Evolutionary conservation across 92 coral and sea anemone genomes (phyloP).

Genomic region (Palythoa grandiflora): DNA sequence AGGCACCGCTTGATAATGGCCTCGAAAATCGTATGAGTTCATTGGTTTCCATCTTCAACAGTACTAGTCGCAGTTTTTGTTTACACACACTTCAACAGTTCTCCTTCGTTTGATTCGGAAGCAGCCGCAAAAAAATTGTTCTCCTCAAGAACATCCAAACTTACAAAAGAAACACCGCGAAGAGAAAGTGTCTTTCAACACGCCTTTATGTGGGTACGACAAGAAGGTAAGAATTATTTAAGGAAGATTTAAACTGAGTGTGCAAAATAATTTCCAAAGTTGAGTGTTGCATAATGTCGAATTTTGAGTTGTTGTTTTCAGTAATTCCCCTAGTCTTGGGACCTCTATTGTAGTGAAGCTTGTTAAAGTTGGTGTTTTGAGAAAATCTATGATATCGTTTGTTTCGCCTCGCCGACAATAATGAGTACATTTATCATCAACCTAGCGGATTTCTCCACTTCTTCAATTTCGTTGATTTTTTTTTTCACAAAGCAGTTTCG

Average conservation of each 20-base stretch:
- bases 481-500: background rate
- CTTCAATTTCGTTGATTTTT: background rate
- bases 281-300: background rate
- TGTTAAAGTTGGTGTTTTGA: background rate
- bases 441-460: background rate
- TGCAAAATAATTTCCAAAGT: constrained; percentile 6
- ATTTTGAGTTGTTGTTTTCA: too few relatives aligned
- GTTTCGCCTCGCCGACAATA: background rate
- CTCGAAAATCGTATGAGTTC: background rate
- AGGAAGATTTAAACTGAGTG: background rate
- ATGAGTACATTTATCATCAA: background rate
- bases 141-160: background rate
- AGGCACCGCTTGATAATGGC: constrained; percentile 16
- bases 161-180: background rate
- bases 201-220: background rate
- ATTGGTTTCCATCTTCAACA: background rate
- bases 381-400: background rate
- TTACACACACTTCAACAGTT: constrained; percentile 19
- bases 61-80: background rate
- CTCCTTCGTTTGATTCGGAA: background rate
- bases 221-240: constrained; percentile 39
- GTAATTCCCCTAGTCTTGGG: too few relatives aligned
- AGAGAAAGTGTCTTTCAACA: constrained; percentile 14
- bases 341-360: background rate
- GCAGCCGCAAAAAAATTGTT: background rate